Evolutionary conservation across 2,888 invertebrate species (phyloP).

Genomic region (Callinectes sapidus): DNA sequence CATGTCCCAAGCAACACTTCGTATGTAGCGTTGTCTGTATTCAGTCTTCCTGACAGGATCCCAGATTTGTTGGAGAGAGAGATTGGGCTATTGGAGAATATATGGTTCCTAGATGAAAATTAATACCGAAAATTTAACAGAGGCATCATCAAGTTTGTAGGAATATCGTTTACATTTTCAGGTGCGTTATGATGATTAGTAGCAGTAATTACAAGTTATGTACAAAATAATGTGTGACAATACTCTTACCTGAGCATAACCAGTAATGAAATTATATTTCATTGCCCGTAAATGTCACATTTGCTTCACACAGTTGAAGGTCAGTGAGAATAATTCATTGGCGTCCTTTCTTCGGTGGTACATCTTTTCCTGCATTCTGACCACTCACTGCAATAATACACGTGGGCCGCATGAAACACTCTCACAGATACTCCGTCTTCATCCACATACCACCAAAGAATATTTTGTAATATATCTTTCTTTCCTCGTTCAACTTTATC

Average conservation of each 20-base stretch:
- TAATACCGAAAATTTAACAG: too few relatives aligned
- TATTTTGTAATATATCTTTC: background rate
- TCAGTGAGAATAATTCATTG: background rate
- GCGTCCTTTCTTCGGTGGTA: background rate
- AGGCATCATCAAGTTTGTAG: too few relatives aligned
- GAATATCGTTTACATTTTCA: too few relatives aligned
- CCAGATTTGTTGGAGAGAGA: too few relatives aligned
- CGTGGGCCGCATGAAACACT: background rate
- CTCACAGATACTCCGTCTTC: background rate
- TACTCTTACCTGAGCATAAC: background rate
- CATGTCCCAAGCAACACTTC: too few relatives aligned
- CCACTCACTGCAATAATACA: background rate
- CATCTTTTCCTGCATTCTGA: conserved; percentile 5
- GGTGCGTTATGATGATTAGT: too few relatives aligned
- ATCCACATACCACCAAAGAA: background rate
- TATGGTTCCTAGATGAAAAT: too few relatives aligned
- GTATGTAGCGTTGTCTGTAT: too few relatives aligned
- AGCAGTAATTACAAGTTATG: too few relatives aligned
- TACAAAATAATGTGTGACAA: background rate
- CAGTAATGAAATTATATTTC: background rate
- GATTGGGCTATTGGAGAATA: too few relatives aligned
- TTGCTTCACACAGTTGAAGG: background rate
- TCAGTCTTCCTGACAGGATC: too few relatives aligned
- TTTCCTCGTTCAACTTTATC: too few relatives aligned
- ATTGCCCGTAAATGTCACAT: background rate